These are phyloP conservation scores for Sylvilagus bachmani DNA, from an alignment of 2,113 vertebrate genomes.

Conservation along the genomic window DNA sequence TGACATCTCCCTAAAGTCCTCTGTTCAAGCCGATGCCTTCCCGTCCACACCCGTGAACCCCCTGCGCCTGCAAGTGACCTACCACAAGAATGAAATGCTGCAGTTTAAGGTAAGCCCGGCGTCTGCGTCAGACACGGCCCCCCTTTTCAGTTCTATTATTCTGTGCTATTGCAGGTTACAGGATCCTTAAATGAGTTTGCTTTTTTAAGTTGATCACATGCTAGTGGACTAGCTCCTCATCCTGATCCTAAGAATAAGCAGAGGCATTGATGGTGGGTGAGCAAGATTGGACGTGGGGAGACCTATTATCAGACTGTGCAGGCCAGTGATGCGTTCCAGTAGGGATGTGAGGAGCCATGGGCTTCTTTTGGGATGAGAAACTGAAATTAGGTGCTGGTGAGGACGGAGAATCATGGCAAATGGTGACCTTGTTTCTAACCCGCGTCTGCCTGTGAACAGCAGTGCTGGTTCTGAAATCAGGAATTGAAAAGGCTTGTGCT, in stretches of 20 bases:
- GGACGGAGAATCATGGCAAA: fast-evolving
- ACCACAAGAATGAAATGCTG: conserved; percentile 89
- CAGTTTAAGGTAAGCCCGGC: conserved; percentile 91
- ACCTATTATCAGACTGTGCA: neutral
- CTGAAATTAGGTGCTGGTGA: neutral
- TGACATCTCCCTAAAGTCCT: conserved; percentile 77
- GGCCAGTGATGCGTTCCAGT: no score
- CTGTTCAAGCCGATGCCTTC: conserved; percentile 60
- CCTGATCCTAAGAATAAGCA: neutral
- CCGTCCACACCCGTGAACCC: conserved; percentile 86
- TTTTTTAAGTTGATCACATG: neutral
- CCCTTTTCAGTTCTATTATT: neutral
- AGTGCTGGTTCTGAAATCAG: neutral
- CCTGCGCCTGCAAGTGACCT: conserved; percentile 88
- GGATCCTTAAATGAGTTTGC: neutral
- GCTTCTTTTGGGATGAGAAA: neutral
- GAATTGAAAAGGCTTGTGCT: neutral
- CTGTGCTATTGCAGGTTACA: neutral
- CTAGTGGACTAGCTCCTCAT: neutral
- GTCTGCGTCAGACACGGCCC: fast-evolving
- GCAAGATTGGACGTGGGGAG: neutral
- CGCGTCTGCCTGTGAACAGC: neutral
- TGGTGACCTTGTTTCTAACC: fast-evolving
- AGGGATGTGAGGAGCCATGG: no score
- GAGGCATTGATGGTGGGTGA: neutral